These are phyloP conservation scores for Neopelma chrysocephalum DNA, from an alignment of 2,797 vertebrate species.

Conservation along the genomic window DNA sequence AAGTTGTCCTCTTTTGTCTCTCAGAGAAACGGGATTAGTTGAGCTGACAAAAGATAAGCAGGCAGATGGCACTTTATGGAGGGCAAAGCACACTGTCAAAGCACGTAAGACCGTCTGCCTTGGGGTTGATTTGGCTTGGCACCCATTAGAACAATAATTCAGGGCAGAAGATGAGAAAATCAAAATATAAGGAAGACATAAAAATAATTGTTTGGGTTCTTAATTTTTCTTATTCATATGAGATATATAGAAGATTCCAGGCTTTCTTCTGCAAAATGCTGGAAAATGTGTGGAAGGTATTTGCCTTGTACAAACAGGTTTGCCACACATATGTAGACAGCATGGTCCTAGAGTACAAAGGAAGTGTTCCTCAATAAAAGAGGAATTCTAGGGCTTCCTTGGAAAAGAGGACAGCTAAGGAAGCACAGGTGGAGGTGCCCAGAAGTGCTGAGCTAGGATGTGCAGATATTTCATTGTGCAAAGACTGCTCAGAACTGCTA, in stretches of 20 bases:
- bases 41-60: slow-evolving; percentile 13
- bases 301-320: background rate
- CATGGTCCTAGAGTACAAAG: background rate
- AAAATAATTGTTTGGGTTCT: background rate
- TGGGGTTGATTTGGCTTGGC: background rate
- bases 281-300: background rate
- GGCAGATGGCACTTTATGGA: slow-evolving; percentile 46
- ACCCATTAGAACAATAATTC: background rate
- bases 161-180: slow-evolving; percentile 11
- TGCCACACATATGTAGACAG: background rate
- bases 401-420: background rate
- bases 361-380: background rate
- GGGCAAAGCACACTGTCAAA: background rate
- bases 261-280: background rate
- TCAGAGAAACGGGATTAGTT: background rate
- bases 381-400: background rate
- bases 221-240: background rate
- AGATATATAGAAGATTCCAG: background rate
- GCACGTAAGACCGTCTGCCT: background rate
- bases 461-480: background rate
- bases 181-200: background rate
- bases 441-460: background rate
- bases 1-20: slow-evolving; percentile 22
- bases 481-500: background rate
- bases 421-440: background rate